Evolutionary conservation across 2,113 vertebrate species (phyloP).

Genomic region (Notarius lentiginosus): DNA sequence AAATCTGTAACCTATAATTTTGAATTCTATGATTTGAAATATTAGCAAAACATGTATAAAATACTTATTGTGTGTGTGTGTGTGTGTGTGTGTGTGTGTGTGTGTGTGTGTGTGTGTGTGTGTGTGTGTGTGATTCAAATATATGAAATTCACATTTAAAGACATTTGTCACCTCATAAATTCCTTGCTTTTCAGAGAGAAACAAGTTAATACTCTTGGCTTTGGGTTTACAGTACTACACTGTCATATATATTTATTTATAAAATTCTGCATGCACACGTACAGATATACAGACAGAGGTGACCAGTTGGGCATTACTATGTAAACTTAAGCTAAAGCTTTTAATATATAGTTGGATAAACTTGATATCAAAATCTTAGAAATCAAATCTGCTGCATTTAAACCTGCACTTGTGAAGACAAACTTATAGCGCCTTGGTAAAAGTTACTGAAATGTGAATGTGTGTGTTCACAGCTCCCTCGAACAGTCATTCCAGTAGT

Average conservation of each 20-base stretch:
- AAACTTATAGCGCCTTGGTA: not conserved
- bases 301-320: not conserved
- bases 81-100: too few relatives aligned
- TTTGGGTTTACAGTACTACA: not conserved
- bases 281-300: not conserved
- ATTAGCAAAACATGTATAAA: too few relatives aligned
- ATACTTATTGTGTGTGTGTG: too few relatives aligned
- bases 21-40: too few relatives aligned
- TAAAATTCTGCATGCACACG: not conserved
- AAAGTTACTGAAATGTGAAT: not conserved
- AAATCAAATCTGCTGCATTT: conserved; percentile 3
- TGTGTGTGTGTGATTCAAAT: too few relatives aligned
- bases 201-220: not conserved
- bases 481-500: not conserved
- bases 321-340: not conserved
- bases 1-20: not conserved
- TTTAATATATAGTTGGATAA: conserved; percentile 2
- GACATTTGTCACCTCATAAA: not conserved
- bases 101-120: too few relatives aligned
- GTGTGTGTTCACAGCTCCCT: not conserved
- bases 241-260: not conserved
- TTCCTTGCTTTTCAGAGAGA: not conserved
- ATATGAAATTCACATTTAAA: not conserved
- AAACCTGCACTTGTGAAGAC: not conserved
- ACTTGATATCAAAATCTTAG: not conserved